Conservation (phyloP, 2,797 vertebrate species). For the Hapalemur alaotrensis region DNA sequence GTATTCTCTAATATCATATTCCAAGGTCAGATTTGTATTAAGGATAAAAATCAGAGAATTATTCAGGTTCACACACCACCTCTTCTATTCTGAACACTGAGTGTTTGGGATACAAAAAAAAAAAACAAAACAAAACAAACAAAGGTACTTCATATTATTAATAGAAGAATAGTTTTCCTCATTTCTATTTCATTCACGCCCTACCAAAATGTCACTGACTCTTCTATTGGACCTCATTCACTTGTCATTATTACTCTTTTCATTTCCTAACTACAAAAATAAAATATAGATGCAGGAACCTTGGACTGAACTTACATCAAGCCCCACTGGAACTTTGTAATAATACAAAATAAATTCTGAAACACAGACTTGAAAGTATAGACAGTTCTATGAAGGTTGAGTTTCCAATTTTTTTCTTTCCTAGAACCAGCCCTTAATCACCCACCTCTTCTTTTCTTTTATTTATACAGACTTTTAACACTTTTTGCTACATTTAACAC, state of each 20-base stretch:
- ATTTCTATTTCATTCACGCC: background rate
- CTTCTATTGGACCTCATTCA: background rate
- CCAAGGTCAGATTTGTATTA: constrained; percentile 7
- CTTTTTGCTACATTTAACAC: background rate
- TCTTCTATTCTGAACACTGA: background rate
- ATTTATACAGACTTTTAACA: background rate
- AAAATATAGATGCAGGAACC: background rate
- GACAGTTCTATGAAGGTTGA: background rate
- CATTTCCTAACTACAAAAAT: background rate
- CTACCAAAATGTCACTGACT: background rate
- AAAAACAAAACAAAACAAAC: background rate
- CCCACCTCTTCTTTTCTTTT: background rate
- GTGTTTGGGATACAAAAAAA: background rate
- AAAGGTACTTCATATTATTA: background rate
- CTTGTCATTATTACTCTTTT: background rate
- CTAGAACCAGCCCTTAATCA: background rate
- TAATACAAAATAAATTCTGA: constrained; percentile 28
- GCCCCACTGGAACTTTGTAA: background rate
- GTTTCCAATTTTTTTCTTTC: background rate
- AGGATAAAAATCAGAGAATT: constrained; percentile 44
- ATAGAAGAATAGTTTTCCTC: background rate
- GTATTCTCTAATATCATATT: background rate
- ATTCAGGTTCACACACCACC: background rate
- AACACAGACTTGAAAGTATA: background rate
- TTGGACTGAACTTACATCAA: background rate